Base-by-base conservation (phyloP, 2,113 vertebrate species). In the Hydrolagus affinis region DNA sequence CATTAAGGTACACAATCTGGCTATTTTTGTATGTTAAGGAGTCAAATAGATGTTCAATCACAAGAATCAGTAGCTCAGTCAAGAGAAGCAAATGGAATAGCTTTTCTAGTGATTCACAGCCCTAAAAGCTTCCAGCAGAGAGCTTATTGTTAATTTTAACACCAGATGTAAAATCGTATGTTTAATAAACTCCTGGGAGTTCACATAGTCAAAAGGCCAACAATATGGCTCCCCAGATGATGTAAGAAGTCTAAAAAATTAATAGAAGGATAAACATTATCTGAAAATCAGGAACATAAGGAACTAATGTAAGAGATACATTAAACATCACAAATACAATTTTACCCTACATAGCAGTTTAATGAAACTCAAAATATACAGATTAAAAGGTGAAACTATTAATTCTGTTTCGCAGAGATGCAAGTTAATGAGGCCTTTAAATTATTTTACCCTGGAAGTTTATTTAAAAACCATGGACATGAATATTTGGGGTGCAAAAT, bases 11-110 rank as follows among this genome's bases (percentile, higher is more conserved):
- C 66, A 83, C 14, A 62, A 28, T 83, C 78, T 83, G 78, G 78
- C 78, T 83, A 83, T 83, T 83, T 83, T 66, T 83, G 12, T 30
- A 11, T 83, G 25, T 17, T 28, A 83, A 83, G 28, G 78, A 60
- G 60, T 80, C 59, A 62, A 77, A n/a, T n/a, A 77, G n/a, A 60
- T 44, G 44, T 44, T 44, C 44, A 44, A 44, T 44, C 44, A 44
- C 44, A 44, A 44, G 21, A 28, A 62, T 60, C 76, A 78, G 10
- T 78, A 56, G 57, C 76, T 62, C 56, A 78, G 62, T 25, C 15
- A 77, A 19, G 25, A 21, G 32, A 75, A 75, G 9, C 73, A 75
- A 59, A 59, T n/a, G 10, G 59, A 77, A 60, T 77, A 14, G 74
- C 71, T 44, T 21, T 59, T 57, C 56, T 4, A 3, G 44, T 44